phyloP scores from a whole-genome alignment of 2,113 vertebrate genomes.

The Chloroceryle aenea region DNA sequence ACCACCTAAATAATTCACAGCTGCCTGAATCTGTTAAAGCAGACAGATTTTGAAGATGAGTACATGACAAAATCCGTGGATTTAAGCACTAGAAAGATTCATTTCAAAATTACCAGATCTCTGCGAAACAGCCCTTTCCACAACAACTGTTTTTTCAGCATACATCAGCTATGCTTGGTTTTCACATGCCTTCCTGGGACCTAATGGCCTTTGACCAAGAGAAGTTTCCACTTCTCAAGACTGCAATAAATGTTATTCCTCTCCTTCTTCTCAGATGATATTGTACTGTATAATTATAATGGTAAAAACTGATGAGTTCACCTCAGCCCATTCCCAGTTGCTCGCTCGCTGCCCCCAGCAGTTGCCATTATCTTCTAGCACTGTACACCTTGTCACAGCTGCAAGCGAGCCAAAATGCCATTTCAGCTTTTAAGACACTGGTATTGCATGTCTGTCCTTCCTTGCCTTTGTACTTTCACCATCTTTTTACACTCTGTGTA shows the following conservation, averaged over 20 bases:
- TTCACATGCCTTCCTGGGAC: background rate
- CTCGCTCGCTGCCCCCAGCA: background rate
- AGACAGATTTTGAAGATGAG: background rate
- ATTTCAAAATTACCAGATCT: background rate
- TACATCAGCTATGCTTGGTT: background rate
- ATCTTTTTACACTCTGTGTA: fast-evolving
- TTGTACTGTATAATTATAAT: background rate
- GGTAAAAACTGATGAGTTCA: background rate
- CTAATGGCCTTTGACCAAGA: background rate
- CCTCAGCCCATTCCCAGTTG: fast-evolving
- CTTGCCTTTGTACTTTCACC: background rate
- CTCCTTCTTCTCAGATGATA: background rate
- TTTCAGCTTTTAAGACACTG: background rate
- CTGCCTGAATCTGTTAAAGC: background rate
- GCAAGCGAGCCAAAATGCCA: background rate
- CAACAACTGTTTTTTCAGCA: background rate
- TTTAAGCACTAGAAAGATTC: background rate
- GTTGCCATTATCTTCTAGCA: background rate
- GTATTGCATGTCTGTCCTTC: background rate
- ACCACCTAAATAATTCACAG: conserved; percentile 17
- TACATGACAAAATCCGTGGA: background rate
- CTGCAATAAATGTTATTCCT: background rate
- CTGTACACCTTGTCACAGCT: too few relatives aligned
- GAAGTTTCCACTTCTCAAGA: background rate
- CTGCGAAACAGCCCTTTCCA: background rate